Evolutionary conservation across 2,888 invertebrate genomes (phyloP), one percentile per base, ranked within the genome.

Genomic region (Abrostola tripartita): DNA sequence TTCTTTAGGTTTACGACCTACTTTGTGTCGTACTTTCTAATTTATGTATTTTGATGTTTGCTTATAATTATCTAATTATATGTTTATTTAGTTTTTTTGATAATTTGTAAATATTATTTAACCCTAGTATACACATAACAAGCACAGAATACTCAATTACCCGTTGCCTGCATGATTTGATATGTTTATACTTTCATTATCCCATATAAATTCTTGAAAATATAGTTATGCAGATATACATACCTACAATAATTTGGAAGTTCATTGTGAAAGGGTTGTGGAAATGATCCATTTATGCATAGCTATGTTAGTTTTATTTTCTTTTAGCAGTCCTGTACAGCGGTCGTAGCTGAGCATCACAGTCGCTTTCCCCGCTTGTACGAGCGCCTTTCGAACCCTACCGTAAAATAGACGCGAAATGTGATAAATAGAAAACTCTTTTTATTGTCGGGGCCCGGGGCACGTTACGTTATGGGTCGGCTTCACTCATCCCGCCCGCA

Each of bases 361-460:
- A 87, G 88, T 86, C 85, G 83, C 87, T 87, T 87, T 85, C 89
- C 87, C 87, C 85, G 87, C 87, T 86, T 83, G 88, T 88, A 88
- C 85, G 84, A 83, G 83, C 88, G 85, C 86, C 89, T 90, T 89
- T 87, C 90, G 88, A 90, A 90, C 92, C 92, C 90, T 89, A 88
- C 91, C 91, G 91, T 92, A 92, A 94, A 94, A 94, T 93, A 93
- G 91, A 94, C 92, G 92, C 91, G 88, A 93, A 94, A 94, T 93
- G 94, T 94, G 93, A 94, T 94, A 94, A 94, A 94, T 94, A 92
- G 92, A 90, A 91, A 90, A 92, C 90, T 93, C 92, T 91, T 93
- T 93, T 94, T 94, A 93, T 87, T 93, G 91, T 90, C 81, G 86
- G 76, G 86, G 88, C 87, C 91, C 85, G 89, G 86, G 91, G 88